phyloP scores from a whole-genome alignment of 2,797 vertebrate species.

The Paedocypris micromegethes region DNA sequence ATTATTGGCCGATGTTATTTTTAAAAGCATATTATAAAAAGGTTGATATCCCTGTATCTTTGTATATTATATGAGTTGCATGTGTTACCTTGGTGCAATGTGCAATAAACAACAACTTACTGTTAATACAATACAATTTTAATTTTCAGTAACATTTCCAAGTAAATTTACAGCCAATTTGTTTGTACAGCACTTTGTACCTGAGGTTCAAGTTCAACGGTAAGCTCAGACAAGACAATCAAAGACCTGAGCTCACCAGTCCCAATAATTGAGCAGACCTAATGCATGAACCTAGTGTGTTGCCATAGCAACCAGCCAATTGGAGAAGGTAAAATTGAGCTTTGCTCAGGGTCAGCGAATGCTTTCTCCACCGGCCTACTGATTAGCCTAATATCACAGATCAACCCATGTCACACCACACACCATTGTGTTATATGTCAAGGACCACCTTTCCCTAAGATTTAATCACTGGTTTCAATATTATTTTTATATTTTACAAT shows the following conservation, averaged over 20 bases:
- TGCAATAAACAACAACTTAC: too few relatives aligned
- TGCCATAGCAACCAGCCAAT: slow-evolving; percentile 38
- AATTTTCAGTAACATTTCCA: too few relatives aligned
- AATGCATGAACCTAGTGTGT: slow-evolving; percentile 37
- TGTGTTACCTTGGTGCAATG: too few relatives aligned
- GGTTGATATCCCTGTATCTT: too few relatives aligned
- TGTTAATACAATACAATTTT: too few relatives aligned
- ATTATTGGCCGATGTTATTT: too few relatives aligned
- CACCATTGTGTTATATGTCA: slow-evolving; percentile 4
- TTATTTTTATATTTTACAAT: too few relatives aligned
- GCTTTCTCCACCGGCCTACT: slow-evolving; percentile 4
- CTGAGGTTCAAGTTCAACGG: slow-evolving; percentile 17
- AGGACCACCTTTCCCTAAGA: too few relatives aligned
- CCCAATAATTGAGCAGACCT: slow-evolving; percentile 26
- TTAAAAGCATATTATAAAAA: too few relatives aligned
- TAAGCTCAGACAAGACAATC: slow-evolving; percentile 24
- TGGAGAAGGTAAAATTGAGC: slow-evolving; percentile 11
- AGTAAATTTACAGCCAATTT: too few relatives aligned
- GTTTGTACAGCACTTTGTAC: slow-evolving; percentile 14
- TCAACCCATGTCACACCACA: slow-evolving; percentile 3
- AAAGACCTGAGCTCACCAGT: slow-evolving; percentile 24
- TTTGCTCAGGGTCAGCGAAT: slow-evolving; percentile 20
- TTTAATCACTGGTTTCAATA: too few relatives aligned
- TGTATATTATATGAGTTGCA: too few relatives aligned
- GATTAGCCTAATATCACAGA: slow-evolving; percentile 30